A percentile compares a stretch with the other conserved stretches of the same genome.
Conservation (phyloP, 2,888 invertebrate genomes). For the Schizotus pectinicornis region DNA sequence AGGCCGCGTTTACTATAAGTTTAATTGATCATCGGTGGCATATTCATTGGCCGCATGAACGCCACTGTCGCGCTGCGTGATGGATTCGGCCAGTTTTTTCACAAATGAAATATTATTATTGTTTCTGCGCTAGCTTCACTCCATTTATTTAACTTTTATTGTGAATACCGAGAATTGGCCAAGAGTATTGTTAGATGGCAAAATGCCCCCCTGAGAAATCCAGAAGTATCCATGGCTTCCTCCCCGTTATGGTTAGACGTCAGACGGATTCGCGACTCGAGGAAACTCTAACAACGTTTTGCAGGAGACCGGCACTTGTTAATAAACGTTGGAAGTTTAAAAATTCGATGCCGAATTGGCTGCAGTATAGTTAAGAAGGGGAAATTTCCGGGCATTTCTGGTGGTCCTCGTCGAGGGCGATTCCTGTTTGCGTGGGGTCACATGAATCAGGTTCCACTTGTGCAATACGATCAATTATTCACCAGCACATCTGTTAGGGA, state of each 20-base stretch:
- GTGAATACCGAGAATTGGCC: background rate
- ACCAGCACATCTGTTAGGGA: constrained; percentile 55
- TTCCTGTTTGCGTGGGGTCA: constrained; percentile 45
- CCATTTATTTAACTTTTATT: constrained; percentile 6
- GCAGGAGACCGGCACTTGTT: background rate
- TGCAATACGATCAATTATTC: constrained; percentile 56
- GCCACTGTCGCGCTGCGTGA: no score
- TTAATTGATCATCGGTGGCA: constrained; percentile 39
- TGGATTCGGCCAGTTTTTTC: background rate
- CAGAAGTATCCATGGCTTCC: no score
- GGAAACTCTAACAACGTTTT: background rate
- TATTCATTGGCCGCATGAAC: background rate
- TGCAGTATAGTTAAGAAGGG: background rate
- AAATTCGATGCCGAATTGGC: no score
- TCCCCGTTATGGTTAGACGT: no score
- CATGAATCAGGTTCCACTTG: constrained; percentile 53
- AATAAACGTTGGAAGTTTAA: no score
- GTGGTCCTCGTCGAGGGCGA: constrained; percentile 38
- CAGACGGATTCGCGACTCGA: no score
- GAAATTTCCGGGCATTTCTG: constrained; percentile 39
- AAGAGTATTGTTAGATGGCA: no score
- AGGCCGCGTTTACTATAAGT: constrained; percentile 46
- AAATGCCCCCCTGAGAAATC: no score
- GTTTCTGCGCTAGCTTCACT: constrained; percentile 16
- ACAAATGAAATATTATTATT: constrained; percentile 17